Conservation (phyloP, 2,113 vertebrate genomes). For the Sinocyclocheilus grahami region DNA sequence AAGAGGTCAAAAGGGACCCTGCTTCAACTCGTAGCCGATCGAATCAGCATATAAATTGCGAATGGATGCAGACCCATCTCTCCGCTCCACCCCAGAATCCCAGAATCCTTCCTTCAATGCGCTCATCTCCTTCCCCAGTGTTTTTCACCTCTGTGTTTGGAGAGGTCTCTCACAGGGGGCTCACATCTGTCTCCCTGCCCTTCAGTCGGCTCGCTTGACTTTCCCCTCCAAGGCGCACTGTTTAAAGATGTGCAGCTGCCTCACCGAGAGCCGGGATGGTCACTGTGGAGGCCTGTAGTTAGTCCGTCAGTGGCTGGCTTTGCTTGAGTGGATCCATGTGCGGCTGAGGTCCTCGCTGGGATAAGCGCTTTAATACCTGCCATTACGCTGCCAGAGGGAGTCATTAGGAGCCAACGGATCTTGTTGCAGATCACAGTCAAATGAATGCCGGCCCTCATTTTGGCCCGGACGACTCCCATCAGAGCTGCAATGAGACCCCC, state of each 20-base stretch:
- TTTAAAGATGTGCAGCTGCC: slow-evolving; percentile 44
- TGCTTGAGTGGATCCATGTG: slow-evolving; percentile 58
- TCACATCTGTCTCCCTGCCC: slow-evolving; percentile 67
- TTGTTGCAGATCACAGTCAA: slow-evolving; percentile 57
- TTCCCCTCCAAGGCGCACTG: slow-evolving; percentile 11
- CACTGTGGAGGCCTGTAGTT: slow-evolving; percentile 45
- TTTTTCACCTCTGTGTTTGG: slow-evolving; percentile 65
- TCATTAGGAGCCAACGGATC: slow-evolving; percentile 54
- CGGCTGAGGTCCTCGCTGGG: slow-evolving; percentile 54
- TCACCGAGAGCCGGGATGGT: slow-evolving; percentile 32
- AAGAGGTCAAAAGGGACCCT: slow-evolving; percentile 3
- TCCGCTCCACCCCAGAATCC: slow-evolving; percentile 59
- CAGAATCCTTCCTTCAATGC: slow-evolving; percentile 51
- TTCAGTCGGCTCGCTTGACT: slow-evolving; percentile 51
- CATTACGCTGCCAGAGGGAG: slow-evolving; percentile 68
- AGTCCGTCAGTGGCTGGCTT: slow-evolving; percentile 29
- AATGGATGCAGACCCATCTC: slow-evolving; percentile 67
- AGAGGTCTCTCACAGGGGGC: slow-evolving; percentile 48
- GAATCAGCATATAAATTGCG: slow-evolving; percentile 51
- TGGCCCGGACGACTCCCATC: slow-evolving; percentile 45
- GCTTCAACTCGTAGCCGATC: slow-evolving; percentile 2
- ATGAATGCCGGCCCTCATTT: slow-evolving; percentile 46
- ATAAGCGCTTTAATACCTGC: slow-evolving; percentile 66
- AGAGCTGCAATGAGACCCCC: slow-evolving; percentile 36
- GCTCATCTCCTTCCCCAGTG: slow-evolving; percentile 59